These are phyloP conservation scores for Carlito syrichta DNA, from an alignment of 2,113 vertebrate species.

Conservation along the genomic window DNA sequence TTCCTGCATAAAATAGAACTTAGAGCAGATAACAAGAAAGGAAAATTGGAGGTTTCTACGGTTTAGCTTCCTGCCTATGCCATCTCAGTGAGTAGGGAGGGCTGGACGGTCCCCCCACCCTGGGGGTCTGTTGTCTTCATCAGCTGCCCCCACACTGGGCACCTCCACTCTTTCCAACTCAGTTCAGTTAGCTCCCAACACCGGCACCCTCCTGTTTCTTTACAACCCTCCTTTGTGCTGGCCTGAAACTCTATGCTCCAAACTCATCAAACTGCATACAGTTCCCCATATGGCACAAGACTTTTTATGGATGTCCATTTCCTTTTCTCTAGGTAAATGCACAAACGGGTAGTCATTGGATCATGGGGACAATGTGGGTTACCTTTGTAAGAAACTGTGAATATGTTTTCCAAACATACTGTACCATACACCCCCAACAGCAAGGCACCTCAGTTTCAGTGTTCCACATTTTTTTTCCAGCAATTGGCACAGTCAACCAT, in stretches of 20 bases:
- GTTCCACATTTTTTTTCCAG: background rate
- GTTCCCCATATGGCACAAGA: background rate
- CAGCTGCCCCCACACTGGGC: rapidly evolving
- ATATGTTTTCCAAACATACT: background rate
- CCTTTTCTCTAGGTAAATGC: background rate
- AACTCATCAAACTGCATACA: background rate
- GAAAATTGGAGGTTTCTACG: background rate
- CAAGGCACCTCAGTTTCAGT: background rate
- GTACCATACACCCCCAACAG: background rate
- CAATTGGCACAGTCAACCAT: background rate
- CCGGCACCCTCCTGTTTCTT: background rate
- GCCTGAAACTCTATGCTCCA: background rate
- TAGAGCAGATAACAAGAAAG: too few relatives aligned
- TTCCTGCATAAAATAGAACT: too few relatives aligned
- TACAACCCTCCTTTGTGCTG: too few relatives aligned
- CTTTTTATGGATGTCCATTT: background rate
- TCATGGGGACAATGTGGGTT: background rate
- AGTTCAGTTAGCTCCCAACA: background rate
- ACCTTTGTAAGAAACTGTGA: background rate
- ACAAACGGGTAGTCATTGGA: too few relatives aligned
- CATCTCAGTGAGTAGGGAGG: background rate
- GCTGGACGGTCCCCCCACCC: background rate
- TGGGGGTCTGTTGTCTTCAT: background rate
- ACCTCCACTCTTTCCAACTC: background rate
- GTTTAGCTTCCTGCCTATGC: background rate